phyloP scores from a whole-genome alignment of 1,140 invertebrate genomes.

The Helicoverpa zea region DNA sequence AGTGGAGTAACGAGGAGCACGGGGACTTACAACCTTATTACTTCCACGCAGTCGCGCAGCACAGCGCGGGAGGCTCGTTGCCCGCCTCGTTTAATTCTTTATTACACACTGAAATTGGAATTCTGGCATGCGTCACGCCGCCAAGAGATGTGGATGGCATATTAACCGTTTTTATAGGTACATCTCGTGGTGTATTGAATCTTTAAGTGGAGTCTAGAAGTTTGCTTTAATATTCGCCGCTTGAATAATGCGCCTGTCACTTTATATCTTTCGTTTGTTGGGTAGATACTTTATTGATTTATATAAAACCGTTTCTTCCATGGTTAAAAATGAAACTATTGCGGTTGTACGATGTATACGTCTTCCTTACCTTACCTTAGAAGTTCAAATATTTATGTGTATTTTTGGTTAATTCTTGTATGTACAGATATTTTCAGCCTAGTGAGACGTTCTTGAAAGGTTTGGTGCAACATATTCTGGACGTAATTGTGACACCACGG shows the following conservation, averaged over 20 bases:
- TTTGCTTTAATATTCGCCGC: slow-evolving; percentile 20
- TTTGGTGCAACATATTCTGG: too few species aligned
- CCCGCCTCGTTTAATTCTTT: slow-evolving; percentile 43
- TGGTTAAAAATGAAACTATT: too few species aligned
- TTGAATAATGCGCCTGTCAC: neutral
- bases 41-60: neutral
- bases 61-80: slow-evolving; percentile 18
- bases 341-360: too few species aligned
- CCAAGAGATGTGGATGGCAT: slow-evolving; percentile 44
- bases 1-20: neutral
- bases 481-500: too few species aligned
- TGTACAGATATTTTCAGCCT: too few species aligned
- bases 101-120: slow-evolving; percentile 50
- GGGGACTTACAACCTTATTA: slow-evolving; percentile 28
- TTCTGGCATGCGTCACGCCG: slow-evolving; percentile 43
- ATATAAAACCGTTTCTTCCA: neutral
- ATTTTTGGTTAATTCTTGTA: too few species aligned
- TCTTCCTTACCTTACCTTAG: too few species aligned
- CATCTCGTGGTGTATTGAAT: slow-evolving; percentile 26
- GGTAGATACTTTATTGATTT: neutral
- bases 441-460: too few species aligned
- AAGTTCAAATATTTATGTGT: too few species aligned
- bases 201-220: neutral
- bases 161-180: slow-evolving; percentile 42
- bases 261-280: neutral